phyloP scores from a whole-genome alignment of 2,797 vertebrate species.

The Glyptemys insculpta region DNA sequence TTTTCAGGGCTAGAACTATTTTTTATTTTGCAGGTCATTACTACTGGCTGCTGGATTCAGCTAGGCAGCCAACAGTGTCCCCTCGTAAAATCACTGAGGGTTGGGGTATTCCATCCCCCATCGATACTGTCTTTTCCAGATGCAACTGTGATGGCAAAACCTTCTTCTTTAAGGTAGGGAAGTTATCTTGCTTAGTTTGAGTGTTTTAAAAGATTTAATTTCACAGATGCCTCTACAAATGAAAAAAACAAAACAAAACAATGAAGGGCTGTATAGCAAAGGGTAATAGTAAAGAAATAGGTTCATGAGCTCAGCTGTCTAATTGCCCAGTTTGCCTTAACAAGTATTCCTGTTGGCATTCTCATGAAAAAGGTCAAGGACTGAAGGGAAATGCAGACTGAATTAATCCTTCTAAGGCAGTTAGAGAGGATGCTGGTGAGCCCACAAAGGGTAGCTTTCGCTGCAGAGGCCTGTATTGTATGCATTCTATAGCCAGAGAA shows the following conservation, averaged over 20 bases:
- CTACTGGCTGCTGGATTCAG: conserved; percentile 91
- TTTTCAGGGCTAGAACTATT: neutral
- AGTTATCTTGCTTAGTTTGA: neutral
- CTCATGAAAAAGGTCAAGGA: neutral
- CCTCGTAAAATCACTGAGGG: conserved; percentile 87
- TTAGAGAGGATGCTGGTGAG: neutral
- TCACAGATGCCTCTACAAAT: neutral
- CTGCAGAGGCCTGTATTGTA: neutral
- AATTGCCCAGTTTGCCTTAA: neutral
- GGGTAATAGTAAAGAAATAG: neutral
- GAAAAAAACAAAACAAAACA: neutral
- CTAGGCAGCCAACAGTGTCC: conserved; percentile 79
- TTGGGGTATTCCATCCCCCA: conserved; percentile 95
- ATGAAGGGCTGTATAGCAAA: neutral
- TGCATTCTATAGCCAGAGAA: neutral
- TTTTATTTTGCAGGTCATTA: conserved; percentile 86
- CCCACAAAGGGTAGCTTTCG: neutral
- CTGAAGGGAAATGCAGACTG: neutral
- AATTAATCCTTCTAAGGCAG: neutral
- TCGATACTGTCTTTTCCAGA: conserved; percentile 94
- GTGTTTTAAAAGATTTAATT: neutral
- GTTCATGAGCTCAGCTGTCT: neutral
- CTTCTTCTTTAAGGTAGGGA: conserved; percentile 94
- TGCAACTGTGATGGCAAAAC: conserved; percentile 97
- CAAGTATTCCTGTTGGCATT: neutral